Base-by-base conservation (phyloP, 2,113 vertebrate genomes). In the Tor tambroides region DNA sequence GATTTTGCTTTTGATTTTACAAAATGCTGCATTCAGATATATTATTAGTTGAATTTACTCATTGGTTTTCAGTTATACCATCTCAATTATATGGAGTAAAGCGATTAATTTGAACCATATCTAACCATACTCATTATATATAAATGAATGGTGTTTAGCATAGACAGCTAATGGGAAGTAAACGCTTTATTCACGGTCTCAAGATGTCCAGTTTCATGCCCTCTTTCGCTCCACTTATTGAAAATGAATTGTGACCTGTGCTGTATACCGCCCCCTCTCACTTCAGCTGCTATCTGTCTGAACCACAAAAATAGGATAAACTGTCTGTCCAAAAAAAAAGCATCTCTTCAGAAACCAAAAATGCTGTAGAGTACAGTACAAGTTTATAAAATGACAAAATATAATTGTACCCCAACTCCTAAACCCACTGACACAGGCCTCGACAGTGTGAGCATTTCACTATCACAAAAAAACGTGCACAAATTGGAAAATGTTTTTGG, bases 31-130 rank as follows among this genome's bases (percentile, higher is more conserved):
- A 41, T 41, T n/a, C 21, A 74, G 21, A n/a, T 72, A 72, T 43
- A 10, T 2, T 72, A n/a, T 41, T 72, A 21, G 21, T 41, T 72
- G 21, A 11, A 41, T 41, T 72, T 11, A 23, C 8, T 38, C 4
- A 38, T 72, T 41, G 11, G 21, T 72, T 72, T 72, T 41, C 2
- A 1, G 35, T 14, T 74, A 12, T 10, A 21, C 41, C 19, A n/a
- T 74, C 21, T 41, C 10, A 74, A 41, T 43, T 71, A 21, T 35
- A 35, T 0, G 9, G 38, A 43, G 1, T 43, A 12, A 74, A 74
- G 35, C 41, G 4, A 74, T 74, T 74, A 6, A 74, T 74, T 41
- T 74, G 41, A 74, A 74, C 10, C 71, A n/a, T 74, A 74, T 41
- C 35, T 61, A 61, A 61, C 3, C 59, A 41, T 23, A 74, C 21